phyloP scores from a whole-genome alignment of 2,888 invertebrate genomes.

The Coelogynopora nodosa region DNA sequence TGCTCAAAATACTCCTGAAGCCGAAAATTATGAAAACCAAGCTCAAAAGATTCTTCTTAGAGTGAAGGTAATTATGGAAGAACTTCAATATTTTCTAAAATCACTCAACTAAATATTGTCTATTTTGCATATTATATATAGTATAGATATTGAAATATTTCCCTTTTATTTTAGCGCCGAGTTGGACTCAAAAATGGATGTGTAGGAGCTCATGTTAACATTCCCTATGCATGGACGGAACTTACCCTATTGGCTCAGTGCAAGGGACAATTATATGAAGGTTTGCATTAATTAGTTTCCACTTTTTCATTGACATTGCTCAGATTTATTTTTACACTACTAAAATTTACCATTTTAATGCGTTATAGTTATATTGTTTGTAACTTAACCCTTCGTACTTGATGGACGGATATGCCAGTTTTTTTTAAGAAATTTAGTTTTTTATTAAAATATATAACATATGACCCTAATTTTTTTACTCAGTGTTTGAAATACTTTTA shows the following conservation, averaged over 20 bases:
- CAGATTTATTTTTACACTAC: no score
- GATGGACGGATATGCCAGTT: no score
- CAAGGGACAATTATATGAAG: slow-evolving; percentile 59
- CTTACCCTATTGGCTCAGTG: slow-evolving; percentile 60
- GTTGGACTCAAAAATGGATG: slow-evolving; percentile 56
- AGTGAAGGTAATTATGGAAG: slow-evolving; percentile 57
- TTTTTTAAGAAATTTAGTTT: no score
- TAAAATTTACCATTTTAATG: no score
- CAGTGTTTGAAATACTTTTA: no score
- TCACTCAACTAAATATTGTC: not conserved
- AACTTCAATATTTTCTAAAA: slow-evolving; percentile 41
- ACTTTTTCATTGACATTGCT: no score
- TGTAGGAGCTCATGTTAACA: slow-evolving; percentile 55
- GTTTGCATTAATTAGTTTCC: no score
- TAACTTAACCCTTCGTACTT: no score
- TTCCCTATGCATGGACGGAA: slow-evolving; percentile 61
- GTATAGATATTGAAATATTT: no score
- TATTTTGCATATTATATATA: not conserved
- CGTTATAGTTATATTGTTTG: no score
- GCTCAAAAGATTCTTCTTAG: slow-evolving; percentile 58
- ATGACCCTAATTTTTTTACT: no score
- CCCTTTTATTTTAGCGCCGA: slow-evolving; percentile 51
- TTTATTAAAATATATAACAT: no score
- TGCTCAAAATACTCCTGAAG: slow-evolving; percentile 53
- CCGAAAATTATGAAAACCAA: slow-evolving; percentile 54